Base-by-base conservation (phyloP, 1,140 invertebrate genomes). In the Eumeta japonica region DNA sequence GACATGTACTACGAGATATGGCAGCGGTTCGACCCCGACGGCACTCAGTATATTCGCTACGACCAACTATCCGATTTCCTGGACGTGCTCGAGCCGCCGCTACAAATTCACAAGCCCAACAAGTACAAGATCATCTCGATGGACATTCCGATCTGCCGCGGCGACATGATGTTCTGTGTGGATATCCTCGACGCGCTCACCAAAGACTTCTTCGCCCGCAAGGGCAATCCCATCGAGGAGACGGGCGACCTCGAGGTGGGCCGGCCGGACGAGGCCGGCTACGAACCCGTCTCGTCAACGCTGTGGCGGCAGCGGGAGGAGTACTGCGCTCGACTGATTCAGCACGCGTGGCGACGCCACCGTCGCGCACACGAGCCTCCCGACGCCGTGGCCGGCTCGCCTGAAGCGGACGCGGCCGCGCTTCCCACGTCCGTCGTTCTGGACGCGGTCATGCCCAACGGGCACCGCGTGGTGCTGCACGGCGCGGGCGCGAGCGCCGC, bases 1-100 rank as follows among this genome's bases (percentile, higher is more conserved):
- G 96, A 98, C 66, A 97, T 98, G 93, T 98, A 97, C 76, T 98
- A 98, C 67, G 95, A 98, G 77, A 96, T 97, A 49, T 98, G 96
- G 96, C 94, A 97, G 66, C 88, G 94, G 56, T 98, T 94, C 74
- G 96, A 98, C 77, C 94, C 95, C 0, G 91, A 97, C 58, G 95
- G 95, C 32, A 96, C 94, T 3, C 92, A 97, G 71, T 98, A 96
- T 76, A 97, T 98, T 53, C 82, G 86, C 31, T 94, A 97, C 75
- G 86, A 93, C 52, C 86, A 93, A 66, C 76, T 98, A 31, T 93
- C 92, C 0, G 93, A 97, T 50, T 97, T 98, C 77, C 75, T 98
- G 29, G 92, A 98, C 68, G 90, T 93, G 38, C 81, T 96, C 32
- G 93, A 96, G 68, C 89, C 91, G 35, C 93, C 93, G 41, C 77